Conservation (phyloP, 1,140 invertebrate species). For the Drosophila bocki region DNA sequence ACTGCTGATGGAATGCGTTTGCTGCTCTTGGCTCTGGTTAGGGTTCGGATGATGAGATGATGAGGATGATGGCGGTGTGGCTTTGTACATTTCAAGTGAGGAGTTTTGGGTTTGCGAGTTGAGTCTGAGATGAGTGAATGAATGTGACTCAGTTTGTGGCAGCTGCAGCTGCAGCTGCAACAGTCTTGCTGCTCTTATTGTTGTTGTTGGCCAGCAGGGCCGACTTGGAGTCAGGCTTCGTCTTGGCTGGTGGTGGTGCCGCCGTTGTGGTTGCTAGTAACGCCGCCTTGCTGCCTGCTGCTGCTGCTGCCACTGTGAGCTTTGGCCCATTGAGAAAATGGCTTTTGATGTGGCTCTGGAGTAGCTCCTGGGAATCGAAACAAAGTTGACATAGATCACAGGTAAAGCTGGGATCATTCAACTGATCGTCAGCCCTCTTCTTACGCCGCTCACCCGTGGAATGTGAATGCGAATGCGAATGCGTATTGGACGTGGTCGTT, state of each 20-base stretch:
- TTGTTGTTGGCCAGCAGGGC: constrained; percentile 11
- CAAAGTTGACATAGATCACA: constrained; percentile 85
- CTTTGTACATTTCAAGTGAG: constrained; percentile 48
- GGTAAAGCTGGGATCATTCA: constrained; percentile 71
- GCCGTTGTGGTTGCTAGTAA: background rate
- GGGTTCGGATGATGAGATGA: background rate
- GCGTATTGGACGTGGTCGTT: constrained; percentile 55
- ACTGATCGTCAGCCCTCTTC: constrained; percentile 51
- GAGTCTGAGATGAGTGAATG: background rate
- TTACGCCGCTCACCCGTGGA: constrained; percentile 78
- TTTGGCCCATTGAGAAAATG: constrained; percentile 82
- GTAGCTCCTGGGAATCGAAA: constrained; percentile 81
- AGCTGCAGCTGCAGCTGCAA: constrained; percentile 9
- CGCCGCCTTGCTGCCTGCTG: background rate
- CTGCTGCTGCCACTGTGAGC: constrained; percentile 8
- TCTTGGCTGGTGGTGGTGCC: background rate
- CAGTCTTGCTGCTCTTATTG: constrained; percentile 36
- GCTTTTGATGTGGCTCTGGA: constrained; percentile 82
- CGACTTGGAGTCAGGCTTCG: constrained; percentile 31
- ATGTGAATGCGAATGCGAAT: constrained; percentile 60
- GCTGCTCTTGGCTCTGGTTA: constrained; percentile 6
- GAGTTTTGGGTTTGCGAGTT: background rate
- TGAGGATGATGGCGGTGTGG: constrained; percentile 25
- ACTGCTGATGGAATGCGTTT: constrained; percentile 31
- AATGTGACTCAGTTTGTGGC: constrained; percentile 17